These are phyloP conservation scores for Halcyon chelicuti DNA, from an alignment of 2,797 vertebrate genomes.

Conservation along the genomic window DNA sequence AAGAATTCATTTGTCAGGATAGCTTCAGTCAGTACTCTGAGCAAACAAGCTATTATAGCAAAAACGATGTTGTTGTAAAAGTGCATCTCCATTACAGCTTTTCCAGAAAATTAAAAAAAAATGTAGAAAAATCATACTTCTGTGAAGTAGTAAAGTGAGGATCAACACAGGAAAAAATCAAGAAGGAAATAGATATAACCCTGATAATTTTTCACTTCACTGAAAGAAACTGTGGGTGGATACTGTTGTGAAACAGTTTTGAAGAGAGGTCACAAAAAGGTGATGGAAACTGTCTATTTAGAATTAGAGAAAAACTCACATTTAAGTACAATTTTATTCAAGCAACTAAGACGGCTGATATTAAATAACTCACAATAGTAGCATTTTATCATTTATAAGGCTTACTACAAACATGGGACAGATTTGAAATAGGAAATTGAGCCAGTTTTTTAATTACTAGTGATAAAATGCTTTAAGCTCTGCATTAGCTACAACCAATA, in stretches of 20 bases:
- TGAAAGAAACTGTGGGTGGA: neutral
- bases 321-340: neutral
- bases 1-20: neutral
- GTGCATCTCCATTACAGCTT: neutral
- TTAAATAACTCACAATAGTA: neutral
- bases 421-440: neutral
- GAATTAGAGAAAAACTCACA: neutral
- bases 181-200: neutral
- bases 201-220: neutral
- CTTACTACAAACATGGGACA: neutral
- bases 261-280: neutral
- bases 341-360: neutral
- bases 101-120: neutral
- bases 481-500: slow-evolving; percentile 12
- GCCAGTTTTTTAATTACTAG: neutral
- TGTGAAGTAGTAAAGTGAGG: neutral
- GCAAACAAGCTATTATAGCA: neutral
- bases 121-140: rapidly evolving
- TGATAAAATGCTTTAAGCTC: slow-evolving; percentile 44
- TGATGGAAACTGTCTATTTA: neutral
- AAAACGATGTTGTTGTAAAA: neutral
- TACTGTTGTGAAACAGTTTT: neutral
- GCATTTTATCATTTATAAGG: slow-evolving; percentile 8
- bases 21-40: neutral
- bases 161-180: neutral